Conservation (phyloP, 1,140 invertebrate species). For the Scylla paramamosain region DNA sequence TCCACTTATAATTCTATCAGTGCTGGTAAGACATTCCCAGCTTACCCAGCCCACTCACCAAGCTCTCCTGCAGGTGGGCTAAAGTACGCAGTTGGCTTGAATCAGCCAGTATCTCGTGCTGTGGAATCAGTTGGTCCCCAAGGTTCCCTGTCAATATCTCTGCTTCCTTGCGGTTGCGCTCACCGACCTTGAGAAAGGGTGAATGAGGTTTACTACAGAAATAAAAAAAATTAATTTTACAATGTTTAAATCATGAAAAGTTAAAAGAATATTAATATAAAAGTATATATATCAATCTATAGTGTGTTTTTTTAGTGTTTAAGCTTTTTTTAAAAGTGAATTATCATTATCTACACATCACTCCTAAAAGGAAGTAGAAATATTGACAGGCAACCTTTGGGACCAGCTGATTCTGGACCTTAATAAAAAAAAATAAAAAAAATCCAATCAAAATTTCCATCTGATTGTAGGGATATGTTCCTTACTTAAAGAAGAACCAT, state of each 20-base stretch:
- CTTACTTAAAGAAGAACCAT: too few relatives aligned
- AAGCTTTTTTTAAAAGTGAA: too few relatives aligned
- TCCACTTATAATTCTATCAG: neutral
- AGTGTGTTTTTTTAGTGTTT: too few relatives aligned
- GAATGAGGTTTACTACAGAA: neutral
- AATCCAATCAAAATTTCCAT: too few relatives aligned
- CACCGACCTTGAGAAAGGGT: slow-evolving; percentile 84
- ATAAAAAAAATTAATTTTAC: neutral
- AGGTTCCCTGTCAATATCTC: slow-evolving; percentile 94
- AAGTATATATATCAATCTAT: too few relatives aligned
- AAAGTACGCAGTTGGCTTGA: slow-evolving; percentile 89
- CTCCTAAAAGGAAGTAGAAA: slow-evolving; percentile 96
- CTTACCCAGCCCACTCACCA: slow-evolving; percentile 81
- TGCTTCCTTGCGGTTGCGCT: slow-evolving; percentile 92
- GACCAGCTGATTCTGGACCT: slow-evolving; percentile 93
- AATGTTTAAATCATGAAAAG: too few relatives aligned
- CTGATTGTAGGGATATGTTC: too few relatives aligned
- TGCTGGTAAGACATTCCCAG: neutral
- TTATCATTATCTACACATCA: too few relatives aligned
- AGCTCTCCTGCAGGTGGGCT: slow-evolving; percentile 94
- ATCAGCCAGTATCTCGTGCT: slow-evolving; percentile 91
- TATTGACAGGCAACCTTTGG: slow-evolving; percentile 93
- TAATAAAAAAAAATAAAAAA: too few relatives aligned
- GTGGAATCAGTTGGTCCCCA: slow-evolving; percentile 90
- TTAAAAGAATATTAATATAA: too few relatives aligned